Base-by-base conservation (phyloP, 2,888 invertebrate species). In the Bombylius discolor region DNA sequence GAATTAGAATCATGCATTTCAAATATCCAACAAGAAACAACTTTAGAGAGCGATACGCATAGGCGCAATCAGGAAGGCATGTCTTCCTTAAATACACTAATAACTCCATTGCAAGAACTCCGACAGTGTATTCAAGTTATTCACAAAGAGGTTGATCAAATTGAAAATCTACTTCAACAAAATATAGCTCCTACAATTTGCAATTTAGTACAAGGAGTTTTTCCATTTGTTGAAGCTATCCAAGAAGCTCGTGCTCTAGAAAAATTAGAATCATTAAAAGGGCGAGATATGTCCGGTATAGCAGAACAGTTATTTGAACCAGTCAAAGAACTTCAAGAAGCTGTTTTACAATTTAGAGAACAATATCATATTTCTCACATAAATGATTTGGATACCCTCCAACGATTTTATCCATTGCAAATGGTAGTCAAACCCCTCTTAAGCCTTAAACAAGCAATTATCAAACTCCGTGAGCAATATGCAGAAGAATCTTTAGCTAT, bases 261-360 rank as follows among this genome's bases (percentile, higher is more conserved):
- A 58, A 61, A 56, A 32, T 53, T 68, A 5, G 65, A 68, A 33
- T 66, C 63, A 39, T 61, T 68, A 2, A 60, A 66, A 49, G 63
- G 64, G 52, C 59, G 63, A 32, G 64, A 68, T 39, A 54, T 65
- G 14, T 58, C 64, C 1, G 66, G 66, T 12, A 62, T 67, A 39
- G 62, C 74, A 12, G 63, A 71, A 44, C 68, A 68, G 58, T 65
- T 76, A 14, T 63, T 71, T 1, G 62, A 66, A 47, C 75, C 76
- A 3, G 66, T 73, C 6, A 67, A 67, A 51, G 70, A 72, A 57
- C 64, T 76, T n/a, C 72, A 74, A 60, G 64, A 63, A 44, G 65
- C 65, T 4, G 61, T 70, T 5, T 57, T 68, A 8, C 57, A 63
- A n/a, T 62, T 66, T 32, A 66, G 67, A 32, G 66, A 70, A 50